Conservation (phyloP, 2,113 vertebrate genomes). For the Chunga burmeisteri region DNA sequence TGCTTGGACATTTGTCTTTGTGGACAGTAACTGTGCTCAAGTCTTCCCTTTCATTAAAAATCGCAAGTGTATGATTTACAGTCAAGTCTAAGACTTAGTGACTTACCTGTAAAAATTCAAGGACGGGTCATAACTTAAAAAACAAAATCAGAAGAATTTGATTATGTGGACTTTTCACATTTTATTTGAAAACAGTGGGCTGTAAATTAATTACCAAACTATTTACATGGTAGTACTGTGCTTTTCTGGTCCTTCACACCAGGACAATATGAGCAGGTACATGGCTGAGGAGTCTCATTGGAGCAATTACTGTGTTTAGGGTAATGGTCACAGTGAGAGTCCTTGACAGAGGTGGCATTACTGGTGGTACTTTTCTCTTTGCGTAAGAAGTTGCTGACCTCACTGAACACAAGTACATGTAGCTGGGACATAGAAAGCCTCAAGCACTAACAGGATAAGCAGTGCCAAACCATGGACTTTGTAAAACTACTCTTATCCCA, state of each 20-base stretch:
- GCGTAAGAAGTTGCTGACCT: not conserved
- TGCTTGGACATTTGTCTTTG: not conserved
- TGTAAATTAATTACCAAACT: not conserved
- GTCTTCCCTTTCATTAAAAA: not conserved
- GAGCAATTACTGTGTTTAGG: not conserved
- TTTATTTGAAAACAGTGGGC: conserved; percentile 42
- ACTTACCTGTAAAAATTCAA: conserved; percentile 2
- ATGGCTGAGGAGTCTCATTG: not conserved
- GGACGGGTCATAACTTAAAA: not conserved
- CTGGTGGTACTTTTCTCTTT: not conserved
- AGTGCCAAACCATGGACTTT: not conserved
- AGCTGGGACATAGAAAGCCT: not conserved
- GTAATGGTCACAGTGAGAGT: not conserved
- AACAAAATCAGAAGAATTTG: not conserved
- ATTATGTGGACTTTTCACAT: not conserved
- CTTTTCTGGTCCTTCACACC: not conserved
- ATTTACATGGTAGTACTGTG: not conserved
- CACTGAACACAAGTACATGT: not conserved
- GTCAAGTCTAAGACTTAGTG: not conserved
- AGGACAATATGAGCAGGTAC: not conserved
- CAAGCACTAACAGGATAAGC: not conserved
- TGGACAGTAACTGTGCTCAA: not conserved
- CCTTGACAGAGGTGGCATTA: not conserved
- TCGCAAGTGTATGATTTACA: not conserved
- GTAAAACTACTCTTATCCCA: conserved; percentile 18